Base-by-base conservation (phyloP, 2,113 vertebrate species). In the Fulmarus glacialis region DNA sequence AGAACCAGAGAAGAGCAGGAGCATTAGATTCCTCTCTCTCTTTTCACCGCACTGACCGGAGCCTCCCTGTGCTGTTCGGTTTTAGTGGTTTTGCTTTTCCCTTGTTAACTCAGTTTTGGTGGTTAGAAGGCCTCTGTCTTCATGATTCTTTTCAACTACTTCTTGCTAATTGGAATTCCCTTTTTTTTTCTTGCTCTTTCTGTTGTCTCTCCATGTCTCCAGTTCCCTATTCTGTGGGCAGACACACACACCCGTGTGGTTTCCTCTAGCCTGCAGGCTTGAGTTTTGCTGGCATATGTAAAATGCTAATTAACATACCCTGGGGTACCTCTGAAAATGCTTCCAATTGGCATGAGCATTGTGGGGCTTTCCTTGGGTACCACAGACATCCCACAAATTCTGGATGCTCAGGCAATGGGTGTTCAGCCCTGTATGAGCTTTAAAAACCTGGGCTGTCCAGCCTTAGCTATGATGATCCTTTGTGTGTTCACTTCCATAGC, bases 351-450 rank as follows among this genome's bases (percentile, higher is more conserved):
- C 56, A n/a, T 5, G 20, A 75, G 13, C 32, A 9, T 5, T 19
- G 32, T 6, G 55, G 45, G 43, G 32, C 26, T 70, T 72, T 53
- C 38, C 79, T 55, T 45, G n/a, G 32, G 19, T 58, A 36, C 16
- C 56, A 36, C 17, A 72, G 58, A 47, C 56, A 53, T 36, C 45
- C 52, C 42, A n/a, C 47, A n/a, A 34, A 24, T 32, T 58, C 47
- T 30, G 47, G 36, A 21, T 30, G 45, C 45, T 58, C 53, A 12
- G 78, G 34, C 27, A 56, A 29, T 0, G 0, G 19, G 24, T 21
- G 27, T 27, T 59, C 11, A 52, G 34, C 40, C 29, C 29, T 14
- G 8, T 15, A 6, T 0, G 23, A 78, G 30, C 34, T 60, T 64
- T 40, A 74, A 21, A n/a, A 77, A 10, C 17, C 55, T 8, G 27